phyloP scores from a whole-genome alignment of 2,888 invertebrate species.

The Ectemnius continuus region DNA sequence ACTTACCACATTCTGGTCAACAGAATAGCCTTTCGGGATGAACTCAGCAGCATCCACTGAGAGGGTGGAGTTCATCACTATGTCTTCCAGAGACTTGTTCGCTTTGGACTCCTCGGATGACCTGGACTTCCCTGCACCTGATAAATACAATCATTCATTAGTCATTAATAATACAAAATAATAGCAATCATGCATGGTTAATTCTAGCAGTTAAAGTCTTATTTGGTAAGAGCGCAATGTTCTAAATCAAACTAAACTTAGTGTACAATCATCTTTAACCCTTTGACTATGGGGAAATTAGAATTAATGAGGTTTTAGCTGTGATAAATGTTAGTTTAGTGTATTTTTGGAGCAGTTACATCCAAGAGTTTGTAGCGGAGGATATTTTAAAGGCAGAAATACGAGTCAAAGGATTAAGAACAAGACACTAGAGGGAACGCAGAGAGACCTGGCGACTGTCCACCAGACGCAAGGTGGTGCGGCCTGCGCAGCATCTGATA shows the following conservation, averaged over 20 bases:
- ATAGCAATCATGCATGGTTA: neutral
- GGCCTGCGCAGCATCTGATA: constrained; percentile 63
- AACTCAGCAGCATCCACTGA: constrained; percentile 69
- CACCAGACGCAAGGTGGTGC: constrained; percentile 43
- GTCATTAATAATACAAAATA: neutral
- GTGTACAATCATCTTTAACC: no score
- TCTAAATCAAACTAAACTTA: no score
- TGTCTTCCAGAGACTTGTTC: constrained; percentile 27
- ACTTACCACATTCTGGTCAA: constrained; percentile 12
- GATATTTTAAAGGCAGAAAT: no score
- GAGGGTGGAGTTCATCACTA: constrained; percentile 37
- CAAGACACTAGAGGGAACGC: neutral
- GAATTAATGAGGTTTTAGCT: no score
- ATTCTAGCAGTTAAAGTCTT: neutral
- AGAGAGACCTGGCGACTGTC: constrained; percentile 41
- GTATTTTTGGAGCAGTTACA: no score
- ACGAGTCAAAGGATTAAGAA: no score
- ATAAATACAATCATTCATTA: neutral
- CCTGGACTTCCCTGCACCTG: neutral
- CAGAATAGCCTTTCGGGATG: constrained; percentile 63
- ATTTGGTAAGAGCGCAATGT: no score
- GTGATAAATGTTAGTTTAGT: no score
- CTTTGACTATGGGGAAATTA: no score
- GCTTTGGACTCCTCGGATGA: constrained; percentile 17
- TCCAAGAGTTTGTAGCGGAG: no score